A percentile compares a stretch with the other conserved stretches of the same genome.
These are phyloP conservation scores for Endomychus coccineus DNA, from an alignment of 2,888 invertebrate genomes.

Conservation along the genomic window DNA sequence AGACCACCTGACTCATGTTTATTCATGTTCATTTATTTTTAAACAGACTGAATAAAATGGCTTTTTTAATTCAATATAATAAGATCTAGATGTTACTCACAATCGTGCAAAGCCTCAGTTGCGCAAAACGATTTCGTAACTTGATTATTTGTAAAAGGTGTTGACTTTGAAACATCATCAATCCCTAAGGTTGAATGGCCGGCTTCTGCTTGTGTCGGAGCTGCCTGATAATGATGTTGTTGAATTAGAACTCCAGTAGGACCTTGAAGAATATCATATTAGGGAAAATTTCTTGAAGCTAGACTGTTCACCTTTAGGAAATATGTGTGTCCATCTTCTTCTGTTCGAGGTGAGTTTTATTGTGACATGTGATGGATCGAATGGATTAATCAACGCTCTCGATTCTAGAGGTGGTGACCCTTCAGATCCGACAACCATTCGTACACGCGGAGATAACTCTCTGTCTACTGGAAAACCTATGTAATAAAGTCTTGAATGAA, in stretches of 20 bases:
- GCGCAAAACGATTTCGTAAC: slow-evolving; percentile 25
- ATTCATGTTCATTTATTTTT: too few relatives aligned
- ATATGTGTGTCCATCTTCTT: slow-evolving; percentile 96
- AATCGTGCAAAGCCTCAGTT: slow-evolving; percentile 47
- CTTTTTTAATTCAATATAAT: too few relatives aligned
- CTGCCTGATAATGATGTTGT: slow-evolving; percentile 87
- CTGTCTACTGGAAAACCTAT: slow-evolving; percentile 38
- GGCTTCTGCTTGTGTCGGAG: slow-evolving; percentile 52
- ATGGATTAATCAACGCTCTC: slow-evolving; percentile 90
- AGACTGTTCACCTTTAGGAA: slow-evolving; percentile 67
- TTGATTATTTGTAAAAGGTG: slow-evolving; percentile 6
- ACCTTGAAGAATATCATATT: slow-evolving; percentile 45
- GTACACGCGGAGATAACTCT: slow-evolving; percentile 48
- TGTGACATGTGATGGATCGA: slow-evolving; percentile 95
- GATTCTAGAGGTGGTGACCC: slow-evolving; percentile 59
- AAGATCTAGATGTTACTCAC: too few relatives aligned
- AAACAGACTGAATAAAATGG: too few relatives aligned
- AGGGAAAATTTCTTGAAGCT: background rate
- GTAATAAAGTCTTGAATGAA: background rate
- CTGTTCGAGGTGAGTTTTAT: slow-evolving; percentile 93
- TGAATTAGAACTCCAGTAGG: slow-evolving; percentile 87
- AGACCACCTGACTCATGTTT: too few relatives aligned
- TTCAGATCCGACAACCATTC: slow-evolving; percentile 52
- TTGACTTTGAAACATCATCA: slow-evolving; percentile 12
- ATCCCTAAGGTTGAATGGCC: slow-evolving; percentile 4